These are phyloP conservation scores for Dynastes grantii DNA, from an alignment of 2,888 invertebrate species.

Conservation along the genomic window DNA sequence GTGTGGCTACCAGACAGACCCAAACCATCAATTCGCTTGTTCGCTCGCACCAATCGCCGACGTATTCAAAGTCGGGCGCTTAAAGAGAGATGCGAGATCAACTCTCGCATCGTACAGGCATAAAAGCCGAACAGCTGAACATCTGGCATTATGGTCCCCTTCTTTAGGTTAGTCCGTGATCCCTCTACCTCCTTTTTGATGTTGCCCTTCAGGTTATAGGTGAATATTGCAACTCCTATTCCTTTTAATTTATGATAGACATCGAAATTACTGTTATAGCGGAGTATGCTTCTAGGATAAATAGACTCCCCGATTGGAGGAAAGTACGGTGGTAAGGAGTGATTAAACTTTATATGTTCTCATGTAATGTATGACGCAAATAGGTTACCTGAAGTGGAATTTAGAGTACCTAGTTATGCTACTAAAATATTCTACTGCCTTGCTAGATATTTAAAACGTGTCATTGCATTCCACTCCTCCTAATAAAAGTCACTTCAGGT, in stretches of 20 bases:
- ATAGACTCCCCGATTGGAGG: conserved; percentile 22
- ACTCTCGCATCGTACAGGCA: conserved; percentile 56
- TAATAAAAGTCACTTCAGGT: not conserved
- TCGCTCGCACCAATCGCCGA: conserved; percentile 57
- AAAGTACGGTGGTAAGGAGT: conserved; percentile 36
- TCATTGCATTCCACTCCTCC: not conserved
- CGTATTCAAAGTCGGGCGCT: conserved; percentile 50
- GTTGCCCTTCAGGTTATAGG: conserved; percentile 58
- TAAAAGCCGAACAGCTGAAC: conserved; percentile 63
- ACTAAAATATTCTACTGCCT: conserved; percentile 13
- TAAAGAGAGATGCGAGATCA: conserved; percentile 56
- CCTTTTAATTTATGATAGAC: conserved; percentile 55
- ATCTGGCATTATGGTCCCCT: conserved; percentile 62
- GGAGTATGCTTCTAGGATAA: conserved; percentile 35
- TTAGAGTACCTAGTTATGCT: conserved; percentile 30
- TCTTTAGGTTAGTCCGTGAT: conserved; percentile 53
- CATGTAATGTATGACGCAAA: conserved; percentile 29
- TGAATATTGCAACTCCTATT: conserved; percentile 56
- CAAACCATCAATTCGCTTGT: conserved; percentile 65
- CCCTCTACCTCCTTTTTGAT: conserved; percentile 55
- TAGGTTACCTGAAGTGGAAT: conserved; percentile 25
- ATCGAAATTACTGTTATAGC: conserved; percentile 48
- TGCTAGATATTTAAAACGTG: not conserved
- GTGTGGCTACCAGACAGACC: conserved; percentile 70
- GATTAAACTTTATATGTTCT: conserved; percentile 44